A percentile compares a stretch with the other conserved stretches of the same genome.
phyloP scores from a whole-genome alignment of 2,888 invertebrate genomes.

The Pyrrhosoma nymphula region DNA sequence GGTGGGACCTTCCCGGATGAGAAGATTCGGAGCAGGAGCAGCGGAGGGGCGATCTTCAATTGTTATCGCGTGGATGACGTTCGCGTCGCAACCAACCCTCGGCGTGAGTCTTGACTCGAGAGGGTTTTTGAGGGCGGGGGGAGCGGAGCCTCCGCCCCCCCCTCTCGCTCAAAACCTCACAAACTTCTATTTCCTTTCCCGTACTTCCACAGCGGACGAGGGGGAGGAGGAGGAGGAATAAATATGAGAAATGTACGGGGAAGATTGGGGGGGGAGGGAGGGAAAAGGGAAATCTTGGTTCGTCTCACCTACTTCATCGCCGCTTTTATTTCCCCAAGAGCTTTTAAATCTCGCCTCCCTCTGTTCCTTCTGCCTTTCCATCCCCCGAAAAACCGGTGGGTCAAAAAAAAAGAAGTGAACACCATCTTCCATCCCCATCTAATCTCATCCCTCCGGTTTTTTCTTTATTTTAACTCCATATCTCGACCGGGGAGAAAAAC shows the following conservation, averaged over 20 bases:
- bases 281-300: neutral
- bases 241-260: neutral
- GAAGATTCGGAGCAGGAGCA: neutral
- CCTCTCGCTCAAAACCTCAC: too few species aligned
- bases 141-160: neutral
- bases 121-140: neutral
- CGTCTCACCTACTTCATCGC: slow-evolving; percentile 39
- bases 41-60: neutral
- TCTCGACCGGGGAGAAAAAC: slow-evolving; percentile 16
- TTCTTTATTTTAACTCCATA: neutral
- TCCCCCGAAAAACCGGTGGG: neutral
- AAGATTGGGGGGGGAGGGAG: neutral
- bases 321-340: slow-evolving; percentile 4
- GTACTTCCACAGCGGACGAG: neutral
- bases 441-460: neutral
- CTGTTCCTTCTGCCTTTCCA: neutral
- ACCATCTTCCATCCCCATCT: neutral
- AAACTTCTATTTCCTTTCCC: neutral
- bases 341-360: neutral
- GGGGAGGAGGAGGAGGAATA: slow-evolving; percentile 6
- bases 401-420: neutral
- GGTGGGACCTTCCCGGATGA: neutral
- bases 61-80: neutral
- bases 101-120: neutral
- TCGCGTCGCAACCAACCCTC: neutral